These are phyloP conservation scores for Xestia xanthographa DNA, from an alignment of 2,888 invertebrate species.

Conservation along the genomic window DNA sequence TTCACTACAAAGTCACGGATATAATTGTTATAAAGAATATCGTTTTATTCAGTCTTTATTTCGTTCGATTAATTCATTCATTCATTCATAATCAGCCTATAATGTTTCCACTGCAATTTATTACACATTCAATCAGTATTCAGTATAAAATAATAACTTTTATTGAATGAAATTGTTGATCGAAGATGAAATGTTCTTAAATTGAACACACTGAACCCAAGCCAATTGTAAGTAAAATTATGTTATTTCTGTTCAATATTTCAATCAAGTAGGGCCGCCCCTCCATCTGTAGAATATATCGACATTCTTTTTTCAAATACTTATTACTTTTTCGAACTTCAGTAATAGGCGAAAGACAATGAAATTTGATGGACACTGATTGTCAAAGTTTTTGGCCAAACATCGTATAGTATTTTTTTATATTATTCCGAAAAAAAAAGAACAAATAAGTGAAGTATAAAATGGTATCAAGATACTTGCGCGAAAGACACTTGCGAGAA, in stretches of 20 bases:
- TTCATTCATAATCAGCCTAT: no score
- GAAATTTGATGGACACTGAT: conserved; percentile 8
- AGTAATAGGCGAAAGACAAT: conserved; percentile 19
- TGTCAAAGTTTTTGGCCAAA: conserved; percentile 32
- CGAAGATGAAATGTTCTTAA: not conserved
- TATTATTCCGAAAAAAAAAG: not conserved
- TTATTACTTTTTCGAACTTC: conserved; percentile 33
- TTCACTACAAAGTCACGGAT: not conserved
- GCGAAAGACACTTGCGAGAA: no score
- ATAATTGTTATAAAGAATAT: not conserved
- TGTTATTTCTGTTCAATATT: conserved; percentile 8
- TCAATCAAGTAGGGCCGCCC: not conserved
- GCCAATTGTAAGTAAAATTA: not conserved
- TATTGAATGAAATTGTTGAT: no score
- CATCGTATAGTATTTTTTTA: not conserved
- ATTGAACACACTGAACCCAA: conserved; percentile 7
- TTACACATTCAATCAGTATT: no score
- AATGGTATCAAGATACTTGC: no score
- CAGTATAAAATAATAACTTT: not conserved
- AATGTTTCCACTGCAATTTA: no score
- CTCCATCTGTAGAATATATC: conserved; percentile 21
- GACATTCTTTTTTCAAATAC: conserved; percentile 2
- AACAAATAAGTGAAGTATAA: not conserved
- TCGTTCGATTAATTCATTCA: not conserved
- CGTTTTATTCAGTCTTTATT: not conserved